These are phyloP conservation scores for Callithrix jacchus DNA, from an alignment of 2,113 vertebrate species.

Conservation along the genomic window DNA sequence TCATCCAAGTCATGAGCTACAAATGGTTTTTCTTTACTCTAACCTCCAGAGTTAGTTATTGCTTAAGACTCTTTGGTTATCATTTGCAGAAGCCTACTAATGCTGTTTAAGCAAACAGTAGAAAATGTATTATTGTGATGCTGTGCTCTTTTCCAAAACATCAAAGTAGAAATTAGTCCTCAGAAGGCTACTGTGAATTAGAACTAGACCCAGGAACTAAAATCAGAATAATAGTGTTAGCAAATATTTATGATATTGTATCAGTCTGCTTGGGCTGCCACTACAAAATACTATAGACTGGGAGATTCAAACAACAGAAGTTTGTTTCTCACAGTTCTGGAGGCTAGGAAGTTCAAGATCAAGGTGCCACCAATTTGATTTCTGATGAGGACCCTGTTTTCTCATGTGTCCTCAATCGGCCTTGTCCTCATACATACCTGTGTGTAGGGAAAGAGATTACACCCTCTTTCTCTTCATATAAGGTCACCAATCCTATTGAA, in stretches of 20 bases:
- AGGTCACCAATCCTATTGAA: background rate
- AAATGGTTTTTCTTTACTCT: background rate
- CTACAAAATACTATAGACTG: background rate
- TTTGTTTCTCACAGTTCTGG: background rate
- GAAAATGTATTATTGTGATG: background rate
- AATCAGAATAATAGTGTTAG: background rate
- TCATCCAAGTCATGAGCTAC: background rate
- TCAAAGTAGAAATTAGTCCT: background rate
- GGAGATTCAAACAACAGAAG: background rate
- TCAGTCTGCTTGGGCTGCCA: background rate
- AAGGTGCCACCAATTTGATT: background rate
- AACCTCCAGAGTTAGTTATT: background rate
- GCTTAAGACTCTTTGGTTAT: background rate
- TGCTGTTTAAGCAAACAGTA: background rate
- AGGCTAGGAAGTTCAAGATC: background rate
- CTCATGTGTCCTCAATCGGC: background rate
- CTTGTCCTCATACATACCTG: background rate
- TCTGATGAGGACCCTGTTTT: background rate
- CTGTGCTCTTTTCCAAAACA: background rate
- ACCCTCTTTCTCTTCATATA: background rate
- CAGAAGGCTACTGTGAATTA: background rate
- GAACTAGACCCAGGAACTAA: constrained; percentile 11
- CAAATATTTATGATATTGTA: background rate
- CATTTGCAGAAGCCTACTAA: background rate
- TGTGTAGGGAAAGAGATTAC: background rate